Evolutionary conservation across 1,140 invertebrate species (phyloP).

Genomic region (Tribolium castaneum): DNA sequence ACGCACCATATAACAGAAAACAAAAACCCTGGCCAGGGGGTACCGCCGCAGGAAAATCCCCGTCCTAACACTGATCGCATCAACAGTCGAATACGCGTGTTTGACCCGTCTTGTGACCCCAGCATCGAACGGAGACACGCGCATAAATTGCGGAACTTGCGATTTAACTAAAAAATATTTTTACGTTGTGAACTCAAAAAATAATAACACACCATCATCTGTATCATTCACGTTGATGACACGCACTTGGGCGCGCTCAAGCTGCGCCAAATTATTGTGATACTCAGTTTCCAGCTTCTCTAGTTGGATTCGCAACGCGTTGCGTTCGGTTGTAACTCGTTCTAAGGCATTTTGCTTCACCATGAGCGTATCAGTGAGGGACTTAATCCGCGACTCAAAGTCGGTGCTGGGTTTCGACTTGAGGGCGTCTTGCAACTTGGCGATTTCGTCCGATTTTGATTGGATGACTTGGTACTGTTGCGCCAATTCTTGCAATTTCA

Average conservation of each 20-base stretch:
- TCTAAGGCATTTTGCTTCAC: conserved; percentile 84
- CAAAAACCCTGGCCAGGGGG: conserved; percentile 82
- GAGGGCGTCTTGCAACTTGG: conserved; percentile 47
- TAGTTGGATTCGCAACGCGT: conserved; percentile 81
- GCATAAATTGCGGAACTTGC: conserved; percentile 77
- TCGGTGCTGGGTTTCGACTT: conserved; percentile 62
- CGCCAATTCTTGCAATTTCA: conserved; percentile 57
- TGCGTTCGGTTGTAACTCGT: conserved; percentile 80
- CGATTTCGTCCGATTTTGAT: conserved; percentile 47
- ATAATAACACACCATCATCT: conserved; percentile 70
- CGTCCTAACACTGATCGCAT: conserved; percentile 80
- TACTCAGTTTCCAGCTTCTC: conserved; percentile 76
- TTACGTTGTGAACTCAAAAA: conserved; percentile 50
- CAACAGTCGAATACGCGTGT: conserved; percentile 80
- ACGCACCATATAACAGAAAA: conserved; percentile 74
- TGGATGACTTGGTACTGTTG: conserved; percentile 65
- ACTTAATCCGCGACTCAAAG: conserved; percentile 75
- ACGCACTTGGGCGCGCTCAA: conserved; percentile 56
- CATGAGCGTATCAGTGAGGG: conserved; percentile 82
- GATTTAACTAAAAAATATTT: conserved; percentile 68
- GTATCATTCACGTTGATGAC: conserved; percentile 73
- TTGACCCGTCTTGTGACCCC: conserved; percentile 82
- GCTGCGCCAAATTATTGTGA: conserved; percentile 52
- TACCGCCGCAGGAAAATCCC: conserved; percentile 85
- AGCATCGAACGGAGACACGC: conserved; percentile 83